These are phyloP conservation scores for Tetraneura akinire DNA, from an alignment of 1,140 invertebrate genomes.

Conservation along the genomic window DNA sequence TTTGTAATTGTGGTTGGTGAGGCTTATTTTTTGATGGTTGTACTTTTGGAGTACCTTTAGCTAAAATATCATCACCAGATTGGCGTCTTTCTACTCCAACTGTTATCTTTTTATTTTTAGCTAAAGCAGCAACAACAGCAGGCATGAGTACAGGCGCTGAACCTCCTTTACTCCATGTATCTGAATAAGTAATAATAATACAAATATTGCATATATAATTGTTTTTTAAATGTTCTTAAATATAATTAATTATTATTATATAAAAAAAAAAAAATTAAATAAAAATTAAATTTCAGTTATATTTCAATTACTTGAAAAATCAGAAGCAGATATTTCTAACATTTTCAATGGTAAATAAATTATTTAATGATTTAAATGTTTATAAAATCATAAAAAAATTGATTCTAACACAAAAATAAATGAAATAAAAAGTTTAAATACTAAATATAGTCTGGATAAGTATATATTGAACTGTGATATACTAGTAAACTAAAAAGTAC, in stretches of 20 bases:
- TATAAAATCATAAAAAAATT: not conserved
- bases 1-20: slow-evolving; percentile 34
- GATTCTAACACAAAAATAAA: not conserved
- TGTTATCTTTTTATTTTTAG: slow-evolving; percentile 34
- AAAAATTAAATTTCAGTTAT: too few species aligned
- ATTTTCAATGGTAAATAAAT: slow-evolving; percentile 13
- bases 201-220: too few species aligned
- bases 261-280: too few species aligned
- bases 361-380: not conserved
- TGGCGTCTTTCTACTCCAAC: slow-evolving; percentile 58
- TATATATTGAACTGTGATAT: not conserved
- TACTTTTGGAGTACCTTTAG: slow-evolving; percentile 49
- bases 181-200: slow-evolving; percentile 18
- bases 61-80: slow-evolving; percentile 61
- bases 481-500: not conserved
- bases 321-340: slow-evolving; percentile 19
- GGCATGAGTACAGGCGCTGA: slow-evolving; percentile 38
- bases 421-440: not conserved
- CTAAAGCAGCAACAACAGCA: slow-evolving; percentile 40
- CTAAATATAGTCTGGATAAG: too few species aligned
- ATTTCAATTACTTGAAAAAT: slow-evolving; percentile 26
- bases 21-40: slow-evolving; percentile 32
- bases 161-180: slow-evolving; percentile 39
- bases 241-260: too few species aligned
- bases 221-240: too few species aligned